These are phyloP conservation scores for Abrostola triplasia DNA, from an alignment of 2,888 invertebrate genomes.

Conservation along the genomic window DNA sequence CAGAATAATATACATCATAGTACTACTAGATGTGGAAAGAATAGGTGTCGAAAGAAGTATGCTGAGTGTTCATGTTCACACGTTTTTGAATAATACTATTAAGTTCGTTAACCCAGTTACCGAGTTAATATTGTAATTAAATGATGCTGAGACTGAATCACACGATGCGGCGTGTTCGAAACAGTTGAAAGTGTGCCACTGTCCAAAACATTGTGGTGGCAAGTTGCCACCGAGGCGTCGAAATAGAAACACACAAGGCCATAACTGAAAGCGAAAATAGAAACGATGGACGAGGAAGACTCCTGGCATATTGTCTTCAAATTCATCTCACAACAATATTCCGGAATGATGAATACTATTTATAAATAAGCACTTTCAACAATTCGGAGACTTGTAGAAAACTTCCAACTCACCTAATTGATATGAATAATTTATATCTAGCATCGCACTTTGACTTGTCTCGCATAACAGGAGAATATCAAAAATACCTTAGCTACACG, in stretches of 20 bases:
- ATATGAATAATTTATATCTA: neutral
- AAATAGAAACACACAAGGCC: constrained; percentile 84
- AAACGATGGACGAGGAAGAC: constrained; percentile 61
- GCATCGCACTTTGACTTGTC: constrained; percentile 11
- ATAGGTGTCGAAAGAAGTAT: constrained; percentile 74
- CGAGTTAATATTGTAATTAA: constrained; percentile 81
- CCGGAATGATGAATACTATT: constrained; percentile 18
- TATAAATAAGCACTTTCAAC: too few relatives aligned
- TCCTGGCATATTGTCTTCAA: constrained; percentile 53
- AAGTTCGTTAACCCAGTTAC: constrained; percentile 88
- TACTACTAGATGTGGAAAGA: constrained; percentile 65
- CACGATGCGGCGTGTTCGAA: constrained; percentile 61
- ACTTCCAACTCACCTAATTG: too few relatives aligned
- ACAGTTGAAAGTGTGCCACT: constrained; percentile 78
- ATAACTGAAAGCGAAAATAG: constrained; percentile 80
- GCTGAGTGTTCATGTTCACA: constrained; percentile 76
- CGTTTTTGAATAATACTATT: constrained; percentile 73
- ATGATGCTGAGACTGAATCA: constrained; percentile 69
- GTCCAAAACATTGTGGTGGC: constrained; percentile 81
- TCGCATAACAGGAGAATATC: constrained; percentile 35
- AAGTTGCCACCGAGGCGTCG: constrained; percentile 74
- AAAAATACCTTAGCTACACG: constrained; percentile 17
- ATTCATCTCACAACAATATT: constrained; percentile 43
- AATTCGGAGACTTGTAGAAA: too few relatives aligned
- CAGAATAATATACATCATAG: constrained; percentile 59